Conservation (phyloP, 2,113 vertebrate genomes). For the Oncorhynchus clarkii region DNA sequence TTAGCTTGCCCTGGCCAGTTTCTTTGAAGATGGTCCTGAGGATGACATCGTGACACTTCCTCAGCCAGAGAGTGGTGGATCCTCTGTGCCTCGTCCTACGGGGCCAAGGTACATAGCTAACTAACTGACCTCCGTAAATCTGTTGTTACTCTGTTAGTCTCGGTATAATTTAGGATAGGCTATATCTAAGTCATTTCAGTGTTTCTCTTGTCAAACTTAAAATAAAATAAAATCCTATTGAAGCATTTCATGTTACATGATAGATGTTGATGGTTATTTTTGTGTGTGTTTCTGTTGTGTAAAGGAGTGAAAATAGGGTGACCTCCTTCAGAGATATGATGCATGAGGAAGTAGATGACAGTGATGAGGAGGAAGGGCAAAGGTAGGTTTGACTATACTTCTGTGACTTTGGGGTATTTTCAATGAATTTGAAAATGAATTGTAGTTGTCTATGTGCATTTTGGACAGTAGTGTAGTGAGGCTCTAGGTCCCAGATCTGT, state of each 20-base stretch:
- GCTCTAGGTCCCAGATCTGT: too few species aligned
- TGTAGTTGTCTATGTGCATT: too few species aligned
- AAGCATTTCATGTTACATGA: not conserved
- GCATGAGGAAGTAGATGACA: conserved; percentile 94
- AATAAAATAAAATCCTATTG: too few species aligned
- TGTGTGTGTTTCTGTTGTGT: conserved; percentile 16
- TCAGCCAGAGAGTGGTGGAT: conserved; percentile 81
- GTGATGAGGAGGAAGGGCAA: conserved; percentile 95
- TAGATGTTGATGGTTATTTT: not conserved
- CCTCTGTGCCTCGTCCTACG: conserved; percentile 82
- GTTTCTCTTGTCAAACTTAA: too few species aligned
- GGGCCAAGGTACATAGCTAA: conserved; percentile 66
- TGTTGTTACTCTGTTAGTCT: not conserved
- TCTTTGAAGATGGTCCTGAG: conserved; percentile 94
- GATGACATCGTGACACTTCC: conserved; percentile 95
- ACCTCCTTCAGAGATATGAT: conserved; percentile 94
- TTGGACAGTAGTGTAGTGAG: too few species aligned
- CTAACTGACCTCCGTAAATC: not conserved
- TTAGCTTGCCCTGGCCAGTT: conserved; percentile 93
- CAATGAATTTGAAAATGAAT: not conserved
- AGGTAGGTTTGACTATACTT: conserved; percentile 71
- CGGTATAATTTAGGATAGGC: not conserved
- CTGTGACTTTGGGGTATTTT: not conserved
- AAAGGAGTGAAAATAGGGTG: conserved; percentile 85
- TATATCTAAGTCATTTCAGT: too few species aligned